Conservation (phyloP, 2,113 vertebrate species). For the Paracanthobrama guichenoti region DNA sequence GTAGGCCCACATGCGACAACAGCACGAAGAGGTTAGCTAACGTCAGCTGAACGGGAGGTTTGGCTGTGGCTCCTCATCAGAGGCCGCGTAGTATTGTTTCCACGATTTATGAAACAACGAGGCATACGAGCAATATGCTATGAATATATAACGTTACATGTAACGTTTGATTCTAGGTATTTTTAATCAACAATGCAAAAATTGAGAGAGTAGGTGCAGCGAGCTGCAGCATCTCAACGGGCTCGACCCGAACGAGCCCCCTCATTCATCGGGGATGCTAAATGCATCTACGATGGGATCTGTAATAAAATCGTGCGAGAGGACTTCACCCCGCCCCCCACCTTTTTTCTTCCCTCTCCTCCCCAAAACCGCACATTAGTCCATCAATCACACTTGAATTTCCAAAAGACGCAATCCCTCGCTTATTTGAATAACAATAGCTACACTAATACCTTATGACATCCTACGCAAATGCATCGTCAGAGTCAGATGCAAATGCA, state of each 20-base stretch:
- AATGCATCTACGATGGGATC: constrained; percentile 4
- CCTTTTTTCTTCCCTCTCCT: constrained; percentile 48
- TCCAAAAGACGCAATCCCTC: constrained; percentile 63
- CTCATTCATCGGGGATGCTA: constrained; percentile 8
- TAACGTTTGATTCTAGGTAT: neutral
- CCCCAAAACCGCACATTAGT: constrained; percentile 66
- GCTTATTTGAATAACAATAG: constrained; percentile 72
- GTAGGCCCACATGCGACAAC: constrained; percentile 50
- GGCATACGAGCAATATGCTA: neutral
- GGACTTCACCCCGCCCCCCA: constrained; percentile 57
- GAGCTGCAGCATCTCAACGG: neutral
- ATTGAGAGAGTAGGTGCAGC: neutral
- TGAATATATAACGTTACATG: neutral
- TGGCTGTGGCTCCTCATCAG: neutral
- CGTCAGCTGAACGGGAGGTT: constrained; percentile 37
- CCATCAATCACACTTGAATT: constrained; percentile 78
- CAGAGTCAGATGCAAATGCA: constrained; percentile 38
- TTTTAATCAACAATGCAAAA: neutral
- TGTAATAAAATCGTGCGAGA: constrained; percentile 38
- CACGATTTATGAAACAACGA: neutral
- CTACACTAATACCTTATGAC: constrained; percentile 46
- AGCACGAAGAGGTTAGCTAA: constrained; percentile 38
- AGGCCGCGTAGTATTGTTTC: constrained; percentile 16
- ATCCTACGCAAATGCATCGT: constrained; percentile 50
- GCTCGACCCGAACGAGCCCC: neutral